These are phyloP conservation scores for Saxicola maurus DNA, from an alignment of 2,797 vertebrate genomes.

Conservation along the genomic window DNA sequence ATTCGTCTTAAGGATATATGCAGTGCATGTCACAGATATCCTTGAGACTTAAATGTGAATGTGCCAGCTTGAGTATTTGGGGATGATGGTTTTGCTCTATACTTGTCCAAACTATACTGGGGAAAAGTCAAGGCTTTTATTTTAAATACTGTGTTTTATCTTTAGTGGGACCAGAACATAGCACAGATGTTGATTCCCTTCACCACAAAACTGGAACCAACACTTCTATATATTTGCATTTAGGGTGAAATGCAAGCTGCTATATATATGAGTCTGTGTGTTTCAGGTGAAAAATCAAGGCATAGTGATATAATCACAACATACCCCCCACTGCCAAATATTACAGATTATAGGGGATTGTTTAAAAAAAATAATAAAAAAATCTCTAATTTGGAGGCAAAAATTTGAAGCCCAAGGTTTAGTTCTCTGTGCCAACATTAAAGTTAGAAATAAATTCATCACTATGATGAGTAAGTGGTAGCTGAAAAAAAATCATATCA, in stretches of 20 bases:
- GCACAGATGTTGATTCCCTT: neutral
- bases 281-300: neutral
- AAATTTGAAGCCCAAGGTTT: neutral
- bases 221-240: neutral
- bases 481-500: neutral
- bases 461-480: neutral
- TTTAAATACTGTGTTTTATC: neutral
- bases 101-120: neutral
- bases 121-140: neutral
- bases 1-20: neutral
- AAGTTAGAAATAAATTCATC: neutral
- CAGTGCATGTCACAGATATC: accelerated
- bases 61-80: neutral
- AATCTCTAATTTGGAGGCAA: neutral
- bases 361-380: neutral
- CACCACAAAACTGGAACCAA: neutral
- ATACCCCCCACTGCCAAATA: accelerated
- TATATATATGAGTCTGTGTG: neutral
- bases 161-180: neutral
- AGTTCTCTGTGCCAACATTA: neutral
- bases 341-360: neutral
- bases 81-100: neutral
- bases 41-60: neutral
- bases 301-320: neutral
- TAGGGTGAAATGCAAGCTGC: neutral